phyloP scores from a whole-genome alignment of 2,797 vertebrate genomes.

The Cirrhinus molitorella region DNA sequence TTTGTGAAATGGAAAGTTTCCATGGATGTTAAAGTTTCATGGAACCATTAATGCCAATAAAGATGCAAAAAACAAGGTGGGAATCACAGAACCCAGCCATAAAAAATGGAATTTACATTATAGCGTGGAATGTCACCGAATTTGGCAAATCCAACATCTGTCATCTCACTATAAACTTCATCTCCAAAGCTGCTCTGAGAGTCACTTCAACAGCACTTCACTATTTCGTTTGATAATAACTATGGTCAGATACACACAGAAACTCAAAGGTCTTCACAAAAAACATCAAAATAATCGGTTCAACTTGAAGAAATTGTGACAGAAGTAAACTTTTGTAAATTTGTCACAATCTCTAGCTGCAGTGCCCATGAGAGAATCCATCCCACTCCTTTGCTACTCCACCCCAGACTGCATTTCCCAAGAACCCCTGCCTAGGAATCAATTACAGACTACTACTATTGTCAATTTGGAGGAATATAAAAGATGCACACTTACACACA shows the following conservation, averaged over 20 bases:
- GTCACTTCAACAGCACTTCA: neutral
- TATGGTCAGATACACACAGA: neutral
- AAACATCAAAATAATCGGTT: neutral
- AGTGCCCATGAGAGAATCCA: too few relatives aligned
- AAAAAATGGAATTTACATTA: neutral
- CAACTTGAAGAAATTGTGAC: too few relatives aligned
- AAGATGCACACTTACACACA: too few relatives aligned
- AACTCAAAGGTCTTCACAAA: neutral
- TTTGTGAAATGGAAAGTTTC: neutral
- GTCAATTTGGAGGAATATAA: too few relatives aligned
- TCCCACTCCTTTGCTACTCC: too few relatives aligned
- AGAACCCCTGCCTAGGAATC: too few relatives aligned
- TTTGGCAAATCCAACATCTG: neutral
- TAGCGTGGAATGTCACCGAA: neutral
- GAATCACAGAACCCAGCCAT: neutral
- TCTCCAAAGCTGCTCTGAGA: neutral
- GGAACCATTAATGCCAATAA: neutral
- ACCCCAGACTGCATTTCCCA: too few relatives aligned
- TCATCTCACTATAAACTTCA: neutral
- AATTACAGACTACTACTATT: too few relatives aligned
- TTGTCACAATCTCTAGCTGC: too few relatives aligned
- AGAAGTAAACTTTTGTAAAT: too few relatives aligned
- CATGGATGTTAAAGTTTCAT: neutral
- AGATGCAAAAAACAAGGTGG: neutral
- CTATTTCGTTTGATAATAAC: neutral